A percentile compares a stretch with the other conserved stretches of the same genome.
phyloP scores from a whole-genome alignment of 2,888 invertebrate species.

The Drosophila limbata region DNA sequence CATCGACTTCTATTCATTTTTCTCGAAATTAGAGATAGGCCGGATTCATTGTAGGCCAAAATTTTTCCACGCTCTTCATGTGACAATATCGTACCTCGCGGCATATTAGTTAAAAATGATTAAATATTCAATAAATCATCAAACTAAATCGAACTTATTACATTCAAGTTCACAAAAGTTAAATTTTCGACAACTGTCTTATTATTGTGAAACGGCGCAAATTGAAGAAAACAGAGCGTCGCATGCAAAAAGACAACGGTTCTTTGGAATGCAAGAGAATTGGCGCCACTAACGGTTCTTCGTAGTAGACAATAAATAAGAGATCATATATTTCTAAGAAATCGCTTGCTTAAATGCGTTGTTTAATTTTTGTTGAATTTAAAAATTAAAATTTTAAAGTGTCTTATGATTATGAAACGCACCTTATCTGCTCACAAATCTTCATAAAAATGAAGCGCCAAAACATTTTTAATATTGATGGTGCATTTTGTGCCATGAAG shows the following conservation, averaged over 20 bases:
- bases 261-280: not conserved
- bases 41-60: not conserved
- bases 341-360: too few relatives aligned
- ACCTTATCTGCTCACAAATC: too few relatives aligned
- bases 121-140: conserved; percentile 7
- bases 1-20: conserved; percentile 9
- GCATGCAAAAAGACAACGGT: conserved; percentile 3
- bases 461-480: too few relatives aligned
- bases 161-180: not conserved
- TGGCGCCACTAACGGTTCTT: conserved; percentile 6
- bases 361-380: too few relatives aligned
- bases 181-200: conserved; percentile 4
- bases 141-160: not conserved
- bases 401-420: too few relatives aligned
- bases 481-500: too few relatives aligned
- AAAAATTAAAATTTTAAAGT: too few relatives aligned
- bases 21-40: conserved; percentile 1
- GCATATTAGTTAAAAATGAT: conserved; percentile 7
- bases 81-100: conserved; percentile 6
- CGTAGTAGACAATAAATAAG: not conserved
- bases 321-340: too few relatives aligned
- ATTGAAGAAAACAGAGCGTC: not conserved
- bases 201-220: conserved; percentile 6
- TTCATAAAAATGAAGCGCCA: too few relatives aligned
- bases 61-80: conserved; percentile 8